Percentiles rank a stretch among this genome's conserved stretches.
These are phyloP conservation scores for Actinostola sp. DNA, from an alignment of 92 coral and sea anemone genomes.

Conservation along the genomic window DNA sequence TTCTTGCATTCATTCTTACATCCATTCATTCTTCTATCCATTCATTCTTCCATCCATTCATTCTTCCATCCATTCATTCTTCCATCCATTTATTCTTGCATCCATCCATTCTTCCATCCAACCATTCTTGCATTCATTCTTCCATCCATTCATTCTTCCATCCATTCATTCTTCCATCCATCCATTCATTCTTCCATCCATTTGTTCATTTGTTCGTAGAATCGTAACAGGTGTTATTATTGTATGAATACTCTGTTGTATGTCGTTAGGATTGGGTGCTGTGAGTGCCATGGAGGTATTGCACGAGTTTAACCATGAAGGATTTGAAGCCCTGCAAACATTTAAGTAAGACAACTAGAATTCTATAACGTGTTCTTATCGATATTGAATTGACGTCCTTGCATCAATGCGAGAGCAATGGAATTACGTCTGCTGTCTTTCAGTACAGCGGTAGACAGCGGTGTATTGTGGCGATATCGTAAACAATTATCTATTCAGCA, in stretches of 20 bases:
- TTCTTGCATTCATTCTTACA: neutral
- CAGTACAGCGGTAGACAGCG: no score
- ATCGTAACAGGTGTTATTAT: neutral
- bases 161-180: constrained; percentile 1
- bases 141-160: neutral
- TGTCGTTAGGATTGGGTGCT: constrained; percentile 88
- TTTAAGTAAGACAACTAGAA: constrained; percentile 66
- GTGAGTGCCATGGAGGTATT: constrained; percentile 95
- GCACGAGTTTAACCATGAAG: constrained; percentile 84
- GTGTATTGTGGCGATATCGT: no score
- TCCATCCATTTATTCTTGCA: no score
- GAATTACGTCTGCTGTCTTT: no score
- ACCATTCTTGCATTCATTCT: no score
- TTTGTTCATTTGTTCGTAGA: neutral
- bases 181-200: neutral
- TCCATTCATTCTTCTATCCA: neutral
- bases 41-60: neutral
- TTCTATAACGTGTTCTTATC: no score
- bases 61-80: no score
- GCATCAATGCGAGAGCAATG: no score
- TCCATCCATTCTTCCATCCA: no score
- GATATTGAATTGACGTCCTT: no score
- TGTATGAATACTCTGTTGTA: neutral
- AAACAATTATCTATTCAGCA: no score
- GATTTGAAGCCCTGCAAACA: constrained; percentile 73